Base-by-base conservation (phyloP, 2,113 vertebrate species). In the Pycnonotus jocosus region DNA sequence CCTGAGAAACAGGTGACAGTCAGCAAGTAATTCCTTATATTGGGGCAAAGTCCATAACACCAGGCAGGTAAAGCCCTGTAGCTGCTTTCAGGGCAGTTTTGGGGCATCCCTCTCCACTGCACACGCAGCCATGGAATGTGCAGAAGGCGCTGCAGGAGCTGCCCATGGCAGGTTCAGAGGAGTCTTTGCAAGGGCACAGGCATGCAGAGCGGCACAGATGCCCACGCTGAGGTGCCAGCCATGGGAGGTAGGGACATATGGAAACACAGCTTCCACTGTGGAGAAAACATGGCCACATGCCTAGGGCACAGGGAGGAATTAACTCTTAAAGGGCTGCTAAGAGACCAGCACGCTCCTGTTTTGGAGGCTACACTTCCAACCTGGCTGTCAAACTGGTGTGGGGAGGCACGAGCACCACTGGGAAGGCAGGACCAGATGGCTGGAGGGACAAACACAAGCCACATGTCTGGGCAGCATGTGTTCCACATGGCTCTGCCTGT, bases 401-500 rank as follows among this genome's bases (percentile, higher is more conserved):
- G 40, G 68, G 53, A 30, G 27, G 24, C 58, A 56, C 11, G 5
- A 77, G 7, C n/a, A 57, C 7, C 20, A 0, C 6, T 0, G 7
- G 35, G 30, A 18, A 0, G 2, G 71, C 47, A 86, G 57, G 24
- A 27, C 13, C 19, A 72, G 76, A 25, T 60, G 57, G 10, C 1
- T 38, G 57, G 33, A 80, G 28, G 58, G 30, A 24, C 50, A 88
- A 50, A 60, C n/a, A 48, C 25, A 21, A 31, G 38, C 16, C 3
- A 0, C 6, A 25, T 10, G 48, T 15, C 33, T 8, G 1, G 54
- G 44, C 62, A 72, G 48, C 1, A 0, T 0, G 3, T 12, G 24
- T 6, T 47, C 15, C 51, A 21, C 0, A 0, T 30, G 23, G 21
- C 24, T 18, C 42, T 61, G n/a, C 0, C 0, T 9, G 12, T n/a